Evolutionary conservation across 2,888 invertebrate genomes (phyloP).

Genomic region (Bedellia somnulentella): DNA sequence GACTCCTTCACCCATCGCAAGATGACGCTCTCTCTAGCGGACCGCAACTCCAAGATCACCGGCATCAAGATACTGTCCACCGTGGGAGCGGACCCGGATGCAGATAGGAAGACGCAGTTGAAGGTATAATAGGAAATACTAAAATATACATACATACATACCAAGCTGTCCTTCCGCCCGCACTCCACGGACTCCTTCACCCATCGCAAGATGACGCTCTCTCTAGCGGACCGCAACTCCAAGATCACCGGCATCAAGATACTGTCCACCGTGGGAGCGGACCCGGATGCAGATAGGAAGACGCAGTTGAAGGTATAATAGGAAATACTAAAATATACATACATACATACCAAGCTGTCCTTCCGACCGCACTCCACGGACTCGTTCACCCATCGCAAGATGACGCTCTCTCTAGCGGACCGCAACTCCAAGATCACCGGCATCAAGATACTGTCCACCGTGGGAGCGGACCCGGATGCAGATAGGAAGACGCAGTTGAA

Average conservation of each 20-base stretch:
- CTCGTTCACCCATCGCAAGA: constrained; percentile 98
- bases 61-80: constrained; percentile 96
- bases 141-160: too few relatives aligned
- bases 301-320: constrained; percentile 93
- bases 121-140: too few relatives aligned
- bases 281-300: constrained; percentile 91
- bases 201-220: constrained; percentile 98
- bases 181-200: constrained; percentile 99
- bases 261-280: constrained; percentile 87
- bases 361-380: constrained; percentile 99
- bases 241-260: constrained; percentile 96
- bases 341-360: constrained; percentile 91
- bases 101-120: constrained; percentile 85
- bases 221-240: constrained; percentile 90
- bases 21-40: constrained; percentile 97
- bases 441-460: constrained; percentile 94
- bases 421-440: constrained; percentile 90
- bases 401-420: constrained; percentile 97
- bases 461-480: constrained; percentile 92
- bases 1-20: constrained; percentile 99
- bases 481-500: constrained; percentile 89
- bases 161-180: constrained; percentile 95
- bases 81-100: constrained; percentile 93
- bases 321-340: too few relatives aligned
- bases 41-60: constrained; percentile 88